These are phyloP conservation scores for Neuroterus valhalla DNA, from an alignment of 1,140 invertebrate genomes.

Conservation along the genomic window DNA sequence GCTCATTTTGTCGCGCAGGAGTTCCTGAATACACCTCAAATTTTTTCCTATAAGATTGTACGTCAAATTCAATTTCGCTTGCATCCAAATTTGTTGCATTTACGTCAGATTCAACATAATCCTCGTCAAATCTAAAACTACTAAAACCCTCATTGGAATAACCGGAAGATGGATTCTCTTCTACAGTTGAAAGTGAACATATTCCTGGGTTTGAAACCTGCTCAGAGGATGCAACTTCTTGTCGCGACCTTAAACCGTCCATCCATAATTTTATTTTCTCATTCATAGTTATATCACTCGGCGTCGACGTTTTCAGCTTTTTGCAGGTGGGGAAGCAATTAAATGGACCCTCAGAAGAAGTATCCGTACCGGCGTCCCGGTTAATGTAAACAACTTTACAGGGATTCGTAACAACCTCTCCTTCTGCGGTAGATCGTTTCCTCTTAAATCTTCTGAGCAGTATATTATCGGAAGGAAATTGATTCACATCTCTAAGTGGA, in stretches of 20 bases:
- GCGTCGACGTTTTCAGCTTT: slow-evolving; percentile 49
- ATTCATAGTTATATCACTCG: slow-evolving; percentile 26
- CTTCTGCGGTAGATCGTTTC: slow-evolving; percentile 63
- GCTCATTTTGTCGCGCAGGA: background rate
- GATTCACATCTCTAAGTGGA: slow-evolving; percentile 75
- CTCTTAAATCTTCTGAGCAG: slow-evolving; percentile 56
- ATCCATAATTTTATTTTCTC: slow-evolving; percentile 35
- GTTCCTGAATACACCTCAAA: slow-evolving; percentile 5
- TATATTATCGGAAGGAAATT: slow-evolving; percentile 65
- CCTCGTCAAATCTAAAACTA: slow-evolving; percentile 20
- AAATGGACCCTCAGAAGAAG: slow-evolving; percentile 35
- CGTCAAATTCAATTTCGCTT: slow-evolving; percentile 29
- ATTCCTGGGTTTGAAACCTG: background rate
- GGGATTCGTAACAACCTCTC: slow-evolving; percentile 57
- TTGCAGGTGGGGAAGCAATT: slow-evolving; percentile 51
- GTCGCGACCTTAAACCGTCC: slow-evolving; percentile 35
- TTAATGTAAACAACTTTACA: slow-evolving; percentile 67
- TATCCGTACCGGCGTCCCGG: slow-evolving; percentile 55
- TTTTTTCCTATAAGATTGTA: slow-evolving; percentile 22
- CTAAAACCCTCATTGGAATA: slow-evolving; percentile 20
- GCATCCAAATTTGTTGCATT: slow-evolving; percentile 17
- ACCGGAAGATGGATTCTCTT: background rate
- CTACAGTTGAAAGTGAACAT: background rate
- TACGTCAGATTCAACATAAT: slow-evolving; percentile 36
- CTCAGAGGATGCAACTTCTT: background rate